Conservation (phyloP, 2,888 invertebrate genomes). For the Eudasyphora cyanicolor region DNA sequence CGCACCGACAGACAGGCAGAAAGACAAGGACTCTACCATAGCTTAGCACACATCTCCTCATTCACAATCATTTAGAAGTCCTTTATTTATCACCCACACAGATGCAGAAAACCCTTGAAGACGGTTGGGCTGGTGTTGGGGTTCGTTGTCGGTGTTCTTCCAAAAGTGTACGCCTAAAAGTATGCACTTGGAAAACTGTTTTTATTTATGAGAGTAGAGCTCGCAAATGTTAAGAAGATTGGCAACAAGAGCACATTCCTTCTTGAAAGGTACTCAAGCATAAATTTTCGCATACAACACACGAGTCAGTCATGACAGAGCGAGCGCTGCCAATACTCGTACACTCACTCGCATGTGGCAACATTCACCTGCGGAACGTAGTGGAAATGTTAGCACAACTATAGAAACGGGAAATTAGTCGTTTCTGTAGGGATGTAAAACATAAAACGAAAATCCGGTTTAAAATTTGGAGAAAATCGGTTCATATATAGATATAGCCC, state of each 20-base stretch:
- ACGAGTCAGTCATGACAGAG: too few species aligned
- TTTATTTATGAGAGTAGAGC: neutral
- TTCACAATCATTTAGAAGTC: neutral
- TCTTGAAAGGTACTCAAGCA: constrained; percentile 28
- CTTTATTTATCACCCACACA: neutral
- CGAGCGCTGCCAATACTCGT: too few species aligned
- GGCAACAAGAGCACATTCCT: neutral
- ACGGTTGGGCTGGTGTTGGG: neutral
- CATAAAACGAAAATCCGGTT: too few species aligned
- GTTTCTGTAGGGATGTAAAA: too few species aligned
- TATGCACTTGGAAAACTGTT: neutral
- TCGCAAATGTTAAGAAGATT: neutral
- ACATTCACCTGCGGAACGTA: too few species aligned
- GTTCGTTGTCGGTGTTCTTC: too few species aligned
- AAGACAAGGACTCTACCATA: neutral
- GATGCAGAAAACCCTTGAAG: neutral
- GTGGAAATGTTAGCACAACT: too few species aligned
- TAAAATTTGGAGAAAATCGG: too few species aligned
- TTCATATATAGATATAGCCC: too few species aligned
- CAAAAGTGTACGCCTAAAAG: neutral
- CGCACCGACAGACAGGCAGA: too few species aligned
- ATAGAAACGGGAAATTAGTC: too few species aligned
- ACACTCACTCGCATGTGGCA: too few species aligned
- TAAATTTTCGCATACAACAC: constrained; percentile 20
- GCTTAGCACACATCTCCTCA: neutral